Base-by-base conservation (phyloP, 2,797 vertebrate genomes). In the Erithacus rubecula region DNA sequence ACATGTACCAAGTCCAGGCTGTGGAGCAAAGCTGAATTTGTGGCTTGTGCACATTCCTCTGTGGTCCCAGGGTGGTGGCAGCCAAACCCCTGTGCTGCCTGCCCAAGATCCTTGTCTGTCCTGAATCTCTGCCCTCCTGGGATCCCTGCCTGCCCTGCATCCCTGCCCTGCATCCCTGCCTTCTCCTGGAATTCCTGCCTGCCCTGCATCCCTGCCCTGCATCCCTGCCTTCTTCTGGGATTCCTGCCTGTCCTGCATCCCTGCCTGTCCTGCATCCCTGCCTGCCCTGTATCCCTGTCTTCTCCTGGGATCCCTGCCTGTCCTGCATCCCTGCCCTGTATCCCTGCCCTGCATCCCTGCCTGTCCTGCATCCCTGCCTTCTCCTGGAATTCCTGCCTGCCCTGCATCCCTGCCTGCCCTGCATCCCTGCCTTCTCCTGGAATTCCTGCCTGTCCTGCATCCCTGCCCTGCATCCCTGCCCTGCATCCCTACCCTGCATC, bases 41-140 rank as follows among this genome's bases (percentile, higher is more conserved):
- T 65, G 82, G 82, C 71, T 84, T 32, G 34, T 22, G 59, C 3
- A 3, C 26, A 15, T 87, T 85, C 60, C 37, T 34, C 71, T 60
- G 94, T 58, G 89, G 83, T 74, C 87, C 56, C 32, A 27, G 62
- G 41, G 0, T 1, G 19, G 58, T 41, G 74, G 23, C 39, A 78
- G 69, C 87, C 9, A 36, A 83, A 41, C 11, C 49, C 70, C 10
- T 3, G 46, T 2, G 2, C 65, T 22, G 47, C 27, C 44, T 63
- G 26, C 72, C 34, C 4, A 11, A 18, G 19, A 71, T 58, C 10
- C 23, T 36, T 2, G 14, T 5, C 44, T 36, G 16, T 16, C 29
- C 11, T 0, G 1, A 11, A 36, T 65, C 39, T 37, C 47, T 11
- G 14, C 14, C 22, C 43, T 29, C 16, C n/a, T 1, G 20, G 3